phyloP scores from a whole-genome alignment of 2,797 vertebrate species.

The Ctenopoma kingsleyae region DNA sequence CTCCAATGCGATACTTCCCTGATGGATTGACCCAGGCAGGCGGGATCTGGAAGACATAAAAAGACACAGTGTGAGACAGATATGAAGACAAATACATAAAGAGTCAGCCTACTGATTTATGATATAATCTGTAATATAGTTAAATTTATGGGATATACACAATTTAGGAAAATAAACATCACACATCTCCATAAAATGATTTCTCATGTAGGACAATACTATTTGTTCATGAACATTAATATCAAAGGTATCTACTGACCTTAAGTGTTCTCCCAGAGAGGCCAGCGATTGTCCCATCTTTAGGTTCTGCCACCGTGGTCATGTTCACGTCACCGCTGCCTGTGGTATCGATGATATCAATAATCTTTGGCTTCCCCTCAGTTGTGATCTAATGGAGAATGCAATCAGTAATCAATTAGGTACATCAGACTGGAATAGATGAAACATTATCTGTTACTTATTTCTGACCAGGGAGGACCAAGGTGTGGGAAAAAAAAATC shows the following conservation, averaged over 20 bases:
- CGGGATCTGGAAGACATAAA: conserved; percentile 87
- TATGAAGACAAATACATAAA: conserved; percentile 15
- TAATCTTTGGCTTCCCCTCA: conserved; percentile 96
- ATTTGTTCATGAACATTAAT: not conserved
- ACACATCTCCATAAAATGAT: not conserved
- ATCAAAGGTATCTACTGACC: conserved; percentile 73
- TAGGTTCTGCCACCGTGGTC: conserved; percentile 88
- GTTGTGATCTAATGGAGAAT: conserved; percentile 87
- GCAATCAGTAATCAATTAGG: not conserved
- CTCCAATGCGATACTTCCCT: conserved; percentile 94
- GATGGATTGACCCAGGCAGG: conserved; percentile 93
- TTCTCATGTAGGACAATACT: conserved; percentile 4
- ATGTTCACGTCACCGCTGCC: conserved; percentile 98
- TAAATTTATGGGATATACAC: not conserved
- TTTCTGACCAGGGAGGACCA: not conserved
- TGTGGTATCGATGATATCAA: conserved; percentile 98
- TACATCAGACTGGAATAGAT: not conserved
- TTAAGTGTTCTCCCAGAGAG: conserved; percentile 93
- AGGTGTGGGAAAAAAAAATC: not conserved
- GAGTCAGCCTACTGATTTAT: not conserved
- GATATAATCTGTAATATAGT: not conserved
- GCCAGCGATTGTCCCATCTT: conserved; percentile 90
- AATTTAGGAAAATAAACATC: not conserved
- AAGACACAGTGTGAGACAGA: conserved; percentile 35
- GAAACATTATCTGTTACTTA: not conserved